phyloP scores from a whole-genome alignment of 1,140 invertebrate species.

The Eumeta japonica region DNA sequence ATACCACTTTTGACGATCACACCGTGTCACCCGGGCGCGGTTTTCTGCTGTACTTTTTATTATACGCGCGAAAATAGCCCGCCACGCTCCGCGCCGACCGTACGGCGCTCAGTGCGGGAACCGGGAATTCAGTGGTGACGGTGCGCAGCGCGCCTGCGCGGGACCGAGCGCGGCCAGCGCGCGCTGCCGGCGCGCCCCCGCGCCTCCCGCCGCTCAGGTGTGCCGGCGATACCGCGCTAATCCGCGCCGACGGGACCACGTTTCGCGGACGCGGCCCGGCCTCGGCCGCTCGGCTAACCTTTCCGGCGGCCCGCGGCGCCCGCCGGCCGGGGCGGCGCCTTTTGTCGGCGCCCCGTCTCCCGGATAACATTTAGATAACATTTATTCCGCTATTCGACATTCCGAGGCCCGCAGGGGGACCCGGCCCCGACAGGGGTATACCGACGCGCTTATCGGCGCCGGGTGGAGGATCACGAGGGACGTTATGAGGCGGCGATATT shows the following conservation, averaged over 20 bases:
- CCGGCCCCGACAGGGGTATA: no score
- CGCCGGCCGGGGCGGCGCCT: background rate
- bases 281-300: background rate
- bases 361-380: no score
- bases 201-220: background rate
- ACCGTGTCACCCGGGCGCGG: background rate
- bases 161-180: slow-evolving; percentile 12
- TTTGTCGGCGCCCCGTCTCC: no score
- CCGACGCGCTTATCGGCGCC: no score
- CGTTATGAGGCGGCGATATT: no score
- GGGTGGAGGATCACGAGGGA: no score
- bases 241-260: slow-evolving; percentile 11
- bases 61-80: slow-evolving; percentile 21
- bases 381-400: no score
- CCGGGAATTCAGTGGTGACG: slow-evolving; percentile 45
- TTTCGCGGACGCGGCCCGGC: background rate
- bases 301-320: background rate
- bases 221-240: slow-evolving; percentile 19
- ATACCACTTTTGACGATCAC: slow-evolving; percentile 7
- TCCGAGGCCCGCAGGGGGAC: no score
- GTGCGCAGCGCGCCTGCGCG: slow-evolving; percentile 34
- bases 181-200: slow-evolving; percentile 20
- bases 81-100: slow-evolving; percentile 28
- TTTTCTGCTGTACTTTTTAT: slow-evolving; percentile 8
- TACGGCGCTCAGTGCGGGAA: slow-evolving; percentile 39